phyloP scores from a whole-genome alignment of 2,113 vertebrate genomes.

The Donacobius atricapilla region DNA sequence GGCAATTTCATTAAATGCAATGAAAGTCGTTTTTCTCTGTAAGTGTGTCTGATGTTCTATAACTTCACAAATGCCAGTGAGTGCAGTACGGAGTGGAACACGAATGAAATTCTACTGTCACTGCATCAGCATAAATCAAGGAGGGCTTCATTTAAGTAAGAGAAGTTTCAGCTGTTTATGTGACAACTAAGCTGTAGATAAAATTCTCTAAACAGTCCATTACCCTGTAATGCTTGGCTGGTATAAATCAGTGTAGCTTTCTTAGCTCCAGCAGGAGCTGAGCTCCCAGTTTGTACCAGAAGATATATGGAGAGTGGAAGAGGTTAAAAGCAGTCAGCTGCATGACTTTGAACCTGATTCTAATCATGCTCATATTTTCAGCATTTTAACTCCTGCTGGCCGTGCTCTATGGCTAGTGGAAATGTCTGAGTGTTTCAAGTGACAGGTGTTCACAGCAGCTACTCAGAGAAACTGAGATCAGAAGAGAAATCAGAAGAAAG shows the following conservation, averaged over 20 bases:
- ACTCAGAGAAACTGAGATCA: background rate
- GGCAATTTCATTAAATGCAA: background rate
- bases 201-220: background rate
- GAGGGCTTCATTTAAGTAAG: background rate
- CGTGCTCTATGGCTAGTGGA: background rate
- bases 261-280: background rate
- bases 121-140: background rate
- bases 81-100: background rate
- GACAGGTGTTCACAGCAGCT: background rate
- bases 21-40: background rate
- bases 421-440: background rate
- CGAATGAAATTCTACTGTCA: background rate
- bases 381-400: background rate
- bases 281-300: background rate
- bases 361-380: background rate
- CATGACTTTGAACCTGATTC: background rate
- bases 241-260: background rate
- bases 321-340: background rate
- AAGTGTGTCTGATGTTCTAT: background rate
- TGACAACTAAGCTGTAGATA: background rate
- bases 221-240: background rate
- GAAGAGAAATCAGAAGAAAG: background rate
- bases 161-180: constrained; percentile 8
- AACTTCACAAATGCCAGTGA: background rate
- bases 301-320: background rate